Conservation (phyloP, 2,888 invertebrate species). For the Unio pictorum region DNA sequence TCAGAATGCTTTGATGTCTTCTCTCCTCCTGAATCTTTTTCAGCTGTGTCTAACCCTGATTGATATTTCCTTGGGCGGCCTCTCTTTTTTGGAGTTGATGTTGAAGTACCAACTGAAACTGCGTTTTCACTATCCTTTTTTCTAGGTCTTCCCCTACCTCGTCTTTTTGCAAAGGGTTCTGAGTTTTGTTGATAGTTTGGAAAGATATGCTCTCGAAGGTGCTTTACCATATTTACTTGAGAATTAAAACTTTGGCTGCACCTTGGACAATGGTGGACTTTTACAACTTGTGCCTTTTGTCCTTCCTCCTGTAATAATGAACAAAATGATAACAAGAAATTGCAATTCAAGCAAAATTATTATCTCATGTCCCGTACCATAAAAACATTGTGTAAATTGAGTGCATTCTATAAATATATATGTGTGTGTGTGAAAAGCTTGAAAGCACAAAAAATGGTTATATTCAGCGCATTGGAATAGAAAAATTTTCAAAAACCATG, state of each 20-base stretch:
- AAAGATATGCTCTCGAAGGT: slow-evolving; percentile 49
- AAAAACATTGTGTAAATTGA: no score
- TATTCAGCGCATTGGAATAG: no score
- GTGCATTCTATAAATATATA: no score
- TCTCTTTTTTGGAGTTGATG: no score
- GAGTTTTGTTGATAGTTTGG: slow-evolving; percentile 4
- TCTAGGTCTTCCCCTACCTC: slow-evolving; percentile 8
- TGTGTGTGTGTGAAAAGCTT: no score
- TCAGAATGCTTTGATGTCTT: neutral
- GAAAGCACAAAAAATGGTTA: no score
- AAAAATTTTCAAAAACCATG: no score
- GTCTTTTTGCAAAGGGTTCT: neutral
- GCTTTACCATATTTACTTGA: slow-evolving; percentile 48
- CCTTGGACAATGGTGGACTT: slow-evolving; percentile 40
- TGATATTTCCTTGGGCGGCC: slow-evolving; percentile 1
- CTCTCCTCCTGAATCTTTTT: neutral
- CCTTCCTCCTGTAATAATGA: neutral
- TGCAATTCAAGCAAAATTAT: no score
- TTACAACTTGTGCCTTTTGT: slow-evolving; percentile 14
- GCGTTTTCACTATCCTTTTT: no score
- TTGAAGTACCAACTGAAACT: no score
- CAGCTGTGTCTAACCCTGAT: neutral
- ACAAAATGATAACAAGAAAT: no score
- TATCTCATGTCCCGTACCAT: no score
- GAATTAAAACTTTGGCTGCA: slow-evolving; percentile 43